Evolutionary conservation across 92 coral and sea anemone species (phyloP).

Genomic region (Galaxea fascicularis): DNA sequence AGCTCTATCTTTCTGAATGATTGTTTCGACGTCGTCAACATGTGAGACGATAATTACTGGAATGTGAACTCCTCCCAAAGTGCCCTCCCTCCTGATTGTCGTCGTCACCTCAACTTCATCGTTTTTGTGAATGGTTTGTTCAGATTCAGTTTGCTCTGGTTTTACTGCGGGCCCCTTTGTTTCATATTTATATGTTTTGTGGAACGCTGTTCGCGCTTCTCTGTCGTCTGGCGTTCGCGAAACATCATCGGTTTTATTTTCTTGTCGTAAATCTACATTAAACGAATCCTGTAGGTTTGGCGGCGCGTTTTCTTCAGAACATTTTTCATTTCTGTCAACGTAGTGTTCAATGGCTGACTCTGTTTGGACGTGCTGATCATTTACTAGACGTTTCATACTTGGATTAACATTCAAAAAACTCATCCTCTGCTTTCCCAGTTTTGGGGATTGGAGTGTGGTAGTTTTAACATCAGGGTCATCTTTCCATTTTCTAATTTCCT

Average conservation of each 20-base stretch:
- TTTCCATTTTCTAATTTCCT: conserved; percentile 38
- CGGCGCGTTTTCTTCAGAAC: conserved; percentile 22
- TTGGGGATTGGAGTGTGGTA: conserved; percentile 9
- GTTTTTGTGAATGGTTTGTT: not conserved
- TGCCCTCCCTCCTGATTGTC: not conserved
- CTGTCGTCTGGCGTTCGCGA: too few relatives aligned
- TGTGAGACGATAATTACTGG: conserved; percentile 21
- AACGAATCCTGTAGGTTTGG: conserved; percentile 16
- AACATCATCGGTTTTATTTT: not conserved
- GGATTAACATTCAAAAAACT: not conserved
- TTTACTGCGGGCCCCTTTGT: not conserved
- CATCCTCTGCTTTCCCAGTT: conserved; percentile 17
- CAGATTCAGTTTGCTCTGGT: not conserved
- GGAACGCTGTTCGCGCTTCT: not conserved
- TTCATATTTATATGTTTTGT: not conserved
- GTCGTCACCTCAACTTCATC: not conserved
- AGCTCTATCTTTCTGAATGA: not conserved
- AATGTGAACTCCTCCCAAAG: conserved; percentile 14
- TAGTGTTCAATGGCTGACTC: not conserved
- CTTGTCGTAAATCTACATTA: conserved; percentile 3
- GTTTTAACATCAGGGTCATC: conserved; percentile 23
- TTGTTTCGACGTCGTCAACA: conserved; percentile 11
- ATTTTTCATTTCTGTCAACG: conserved; percentile 20
- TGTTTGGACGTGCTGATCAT: conserved; percentile 31
- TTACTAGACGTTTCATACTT: not conserved